Percentiles rank a stretch among this genome's conserved stretches.
Conservation (phyloP, 2,113 vertebrate genomes). For the Aptenodytes patagonicus region DNA sequence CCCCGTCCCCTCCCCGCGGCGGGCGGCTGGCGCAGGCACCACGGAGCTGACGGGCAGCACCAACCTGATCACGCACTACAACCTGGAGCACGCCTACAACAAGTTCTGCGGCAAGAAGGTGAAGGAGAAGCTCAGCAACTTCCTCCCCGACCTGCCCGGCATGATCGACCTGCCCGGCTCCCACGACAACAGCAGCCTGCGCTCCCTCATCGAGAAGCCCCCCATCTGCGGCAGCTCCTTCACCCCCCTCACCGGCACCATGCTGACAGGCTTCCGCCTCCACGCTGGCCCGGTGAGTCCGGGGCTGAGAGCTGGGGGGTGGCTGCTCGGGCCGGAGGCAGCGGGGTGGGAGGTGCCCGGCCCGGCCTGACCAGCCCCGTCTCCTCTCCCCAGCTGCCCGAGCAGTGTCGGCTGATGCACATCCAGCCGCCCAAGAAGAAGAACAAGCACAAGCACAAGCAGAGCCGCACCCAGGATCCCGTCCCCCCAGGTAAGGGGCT, state of each 20-base stretch:
- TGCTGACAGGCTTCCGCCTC: constrained; percentile 93
- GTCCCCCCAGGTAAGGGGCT: constrained; percentile 86
- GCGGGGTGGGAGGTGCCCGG: rapidly evolving
- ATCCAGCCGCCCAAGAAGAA: constrained; percentile 98
- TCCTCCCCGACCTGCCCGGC: constrained; percentile 94
- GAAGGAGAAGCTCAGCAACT: constrained; percentile 98
- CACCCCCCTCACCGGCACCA: constrained; percentile 90
- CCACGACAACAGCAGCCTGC: constrained; percentile 93
- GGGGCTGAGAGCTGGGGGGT: rapidly evolving
- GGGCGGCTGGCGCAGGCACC: constrained; percentile 71
- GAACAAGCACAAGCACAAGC: constrained; percentile 95
- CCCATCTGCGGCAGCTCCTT: constrained; percentile 94
- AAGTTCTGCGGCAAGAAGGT: constrained; percentile 98
- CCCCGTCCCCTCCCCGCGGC: no score
- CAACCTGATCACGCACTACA: constrained; percentile 97
- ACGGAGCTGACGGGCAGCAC: constrained; percentile 95
- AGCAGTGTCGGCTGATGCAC: constrained; percentile 97
- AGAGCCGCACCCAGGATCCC: constrained; percentile 91
- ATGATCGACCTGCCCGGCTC: constrained; percentile 95
- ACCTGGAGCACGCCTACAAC: constrained; percentile 93
- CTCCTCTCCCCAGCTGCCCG: constrained; percentile 80
- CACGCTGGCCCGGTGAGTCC: constrained; percentile 90
- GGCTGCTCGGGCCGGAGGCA: rapidly evolving
- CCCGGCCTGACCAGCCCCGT: not conserved
- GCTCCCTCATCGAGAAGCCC: constrained; percentile 94